These are phyloP conservation scores for Drosophila anomelani DNA, from an alignment of 2,888 invertebrate genomes.

Conservation along the genomic window DNA sequence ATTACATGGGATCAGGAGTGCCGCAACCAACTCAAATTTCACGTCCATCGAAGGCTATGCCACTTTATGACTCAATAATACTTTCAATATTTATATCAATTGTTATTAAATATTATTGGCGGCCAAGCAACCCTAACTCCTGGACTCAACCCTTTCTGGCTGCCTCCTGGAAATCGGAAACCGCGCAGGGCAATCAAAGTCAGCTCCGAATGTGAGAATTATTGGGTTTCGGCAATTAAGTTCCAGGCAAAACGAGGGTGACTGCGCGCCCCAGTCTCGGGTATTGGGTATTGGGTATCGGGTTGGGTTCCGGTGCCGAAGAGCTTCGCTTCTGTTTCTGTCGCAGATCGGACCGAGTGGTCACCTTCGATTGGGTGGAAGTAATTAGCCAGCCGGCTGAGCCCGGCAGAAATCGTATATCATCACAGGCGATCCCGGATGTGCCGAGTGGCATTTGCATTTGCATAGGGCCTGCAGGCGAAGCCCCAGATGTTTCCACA, in stretches of 20 bases:
- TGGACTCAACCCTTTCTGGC: conserved; percentile 9
- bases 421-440: conserved; percentile 60
- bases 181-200: conserved; percentile 66
- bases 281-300: conserved; percentile 42
- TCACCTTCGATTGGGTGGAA: conserved; percentile 53
- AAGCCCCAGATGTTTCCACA: conserved; percentile 42
- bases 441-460: conserved; percentile 50
- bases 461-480: conserved; percentile 46
- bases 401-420: conserved; percentile 66
- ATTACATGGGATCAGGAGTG: conserved; percentile 30
- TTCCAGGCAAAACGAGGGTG: conserved; percentile 33
- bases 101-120: conserved; percentile 77
- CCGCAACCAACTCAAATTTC: conserved; percentile 51
- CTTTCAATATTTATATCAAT: conserved; percentile 79
- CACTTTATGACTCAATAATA: conserved; percentile 72
- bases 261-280: conserved; percentile 47
- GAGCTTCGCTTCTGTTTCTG: conserved; percentile 29
- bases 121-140: conserved; percentile 47
- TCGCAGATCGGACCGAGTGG: conserved; percentile 45
- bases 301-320: conserved; percentile 57
- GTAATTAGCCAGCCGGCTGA: conserved; percentile 55
- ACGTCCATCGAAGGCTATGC: conserved; percentile 5
- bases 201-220: conserved; percentile 48
- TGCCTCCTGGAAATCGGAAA: conserved; percentile 59
- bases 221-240: conserved; percentile 67